These are phyloP conservation scores for Gadopsis bispinosus DNA, from an alignment of 2,797 vertebrate species.

Conservation along the genomic window DNA sequence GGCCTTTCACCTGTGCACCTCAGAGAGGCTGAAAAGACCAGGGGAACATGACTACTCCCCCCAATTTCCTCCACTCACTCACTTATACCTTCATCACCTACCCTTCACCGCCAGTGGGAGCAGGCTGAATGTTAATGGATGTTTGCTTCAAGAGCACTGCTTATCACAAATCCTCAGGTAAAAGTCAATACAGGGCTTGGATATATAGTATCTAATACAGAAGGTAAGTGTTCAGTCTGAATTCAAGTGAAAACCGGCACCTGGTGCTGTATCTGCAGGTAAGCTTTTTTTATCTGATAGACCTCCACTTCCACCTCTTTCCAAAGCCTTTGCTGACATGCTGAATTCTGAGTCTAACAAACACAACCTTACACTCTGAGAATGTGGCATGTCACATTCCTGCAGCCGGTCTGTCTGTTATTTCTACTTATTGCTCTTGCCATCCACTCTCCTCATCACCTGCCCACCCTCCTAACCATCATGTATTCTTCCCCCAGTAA, in stretches of 20 bases:
- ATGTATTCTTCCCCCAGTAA: slow-evolving; percentile 58
- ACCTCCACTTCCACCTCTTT: slow-evolving; percentile 74
- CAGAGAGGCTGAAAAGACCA: slow-evolving; percentile 63
- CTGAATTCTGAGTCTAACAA: slow-evolving; percentile 64
- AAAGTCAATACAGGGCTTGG: slow-evolving; percentile 68
- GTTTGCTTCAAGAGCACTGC: slow-evolving; percentile 81
- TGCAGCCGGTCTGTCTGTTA: slow-evolving; percentile 65
- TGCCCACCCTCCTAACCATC: slow-evolving; percentile 74
- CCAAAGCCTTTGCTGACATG: slow-evolving; percentile 72
- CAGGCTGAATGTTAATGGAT: slow-evolving; percentile 80
- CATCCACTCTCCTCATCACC: slow-evolving; percentile 78
- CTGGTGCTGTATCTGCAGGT: slow-evolving; percentile 71
- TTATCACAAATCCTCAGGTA: slow-evolving; percentile 83
- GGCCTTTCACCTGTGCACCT: slow-evolving; percentile 51
- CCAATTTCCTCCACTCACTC: slow-evolving; percentile 78
- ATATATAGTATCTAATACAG: slow-evolving; percentile 50
- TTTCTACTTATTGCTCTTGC: slow-evolving; percentile 64
- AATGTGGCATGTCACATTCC: slow-evolving; percentile 82
- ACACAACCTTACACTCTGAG: slow-evolving; percentile 74
- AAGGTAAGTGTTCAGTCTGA: slow-evolving; percentile 82
- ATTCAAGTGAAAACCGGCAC: slow-evolving; percentile 45
- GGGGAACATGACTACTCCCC: slow-evolving; percentile 62
- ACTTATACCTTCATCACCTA: slow-evolving; percentile 81
- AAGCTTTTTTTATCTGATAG: slow-evolving; percentile 72
- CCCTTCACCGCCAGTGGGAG: slow-evolving; percentile 80